Evolutionary conservation across 2,888 invertebrate genomes (phyloP), one percentile per base, ranked within the genome.

Genomic region (Sminthurides aquaticus): DNA sequence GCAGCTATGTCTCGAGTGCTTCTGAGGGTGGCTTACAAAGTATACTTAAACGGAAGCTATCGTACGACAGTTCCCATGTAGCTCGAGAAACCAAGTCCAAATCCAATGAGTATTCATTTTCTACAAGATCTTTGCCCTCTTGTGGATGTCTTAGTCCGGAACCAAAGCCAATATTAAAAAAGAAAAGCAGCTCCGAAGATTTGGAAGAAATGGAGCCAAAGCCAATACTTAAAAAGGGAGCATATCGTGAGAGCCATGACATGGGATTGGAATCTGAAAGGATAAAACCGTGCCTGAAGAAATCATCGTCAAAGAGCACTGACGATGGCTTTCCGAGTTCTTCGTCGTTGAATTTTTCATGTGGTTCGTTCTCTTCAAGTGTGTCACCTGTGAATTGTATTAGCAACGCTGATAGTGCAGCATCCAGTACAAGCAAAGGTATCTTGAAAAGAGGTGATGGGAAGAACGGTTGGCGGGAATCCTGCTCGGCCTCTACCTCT

Each of bases 171-270:
- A 71, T 72, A 48, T 57, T 71, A 15, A 72, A 72, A 62, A 72
- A 72, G 57, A 72, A 72, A 57, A 69, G 69, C 3, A 71, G 71
- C 61, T 71, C 71, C 3, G 72, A 72, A 48, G 72, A 72, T 59
- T 68, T 72, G 20, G 71, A 71, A 28, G 72, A 72, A 58, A 49
- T 61, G 3, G 72, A 72, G 29, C 71, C 72, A n/a, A 69, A 70
- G 57, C 72, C 72, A 22, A 72, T 72, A 49, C 62, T 72, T 1
- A 72, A 72, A 43, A 68, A 72, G 54, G 65, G 67, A 56, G 49
- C 28, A 3, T 52, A 27, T n/a, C 65, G 65, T 28, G 61, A 65
- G 48, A 48, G 48, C 29, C 56, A 57, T 52, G 65, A 65, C 49
- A 49, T 61, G 34, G 49, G 28, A n/a, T 18, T 49, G 56, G 68